A percentile compares a stretch with the other conserved stretches of the same genome.
Evolutionary conservation across 2,113 vertebrate genomes (phyloP).

Genomic region (Xyliphius kryptos): DNA sequence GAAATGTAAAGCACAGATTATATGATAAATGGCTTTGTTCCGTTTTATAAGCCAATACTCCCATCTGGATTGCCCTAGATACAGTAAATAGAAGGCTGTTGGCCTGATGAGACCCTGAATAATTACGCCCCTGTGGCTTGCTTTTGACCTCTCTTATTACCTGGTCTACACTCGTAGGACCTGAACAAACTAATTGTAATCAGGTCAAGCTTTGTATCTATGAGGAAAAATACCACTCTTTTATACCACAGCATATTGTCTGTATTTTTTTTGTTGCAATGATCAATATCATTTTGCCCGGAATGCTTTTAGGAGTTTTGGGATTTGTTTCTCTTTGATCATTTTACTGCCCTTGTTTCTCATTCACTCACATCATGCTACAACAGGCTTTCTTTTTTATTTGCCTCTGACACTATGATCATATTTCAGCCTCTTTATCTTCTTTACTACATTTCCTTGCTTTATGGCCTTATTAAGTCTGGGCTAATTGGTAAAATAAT

Average conservation of each 20-base stretch:
- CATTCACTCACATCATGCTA: slow-evolving; percentile 2
- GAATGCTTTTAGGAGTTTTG: slow-evolving; percentile 11
- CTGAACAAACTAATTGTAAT: background rate
- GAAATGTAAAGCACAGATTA: too few species aligned
- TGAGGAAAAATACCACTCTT: too few species aligned
- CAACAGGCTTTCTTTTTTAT: slow-evolving; percentile 1
- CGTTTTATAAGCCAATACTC: background rate
- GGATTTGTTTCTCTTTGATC: slow-evolving; percentile 7
- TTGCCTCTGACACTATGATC: background rate
- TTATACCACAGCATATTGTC: too few species aligned
- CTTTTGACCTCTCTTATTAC: slow-evolving; percentile 30
- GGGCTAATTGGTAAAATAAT: slow-evolving; percentile 37
- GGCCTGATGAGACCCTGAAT: slow-evolving; percentile 24
- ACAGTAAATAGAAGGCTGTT: slow-evolving; percentile 21
- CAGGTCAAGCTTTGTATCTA: too few species aligned
- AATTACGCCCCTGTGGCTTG: slow-evolving; percentile 36
- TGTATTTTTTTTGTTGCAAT: slow-evolving; percentile 19
- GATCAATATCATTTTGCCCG: slow-evolving; percentile 26
- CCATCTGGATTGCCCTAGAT: slow-evolving; percentile 27
- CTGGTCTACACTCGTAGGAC: slow-evolving; percentile 14
- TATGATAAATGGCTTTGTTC: too few species aligned
- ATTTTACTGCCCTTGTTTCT: too few species aligned
- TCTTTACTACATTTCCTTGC: background rate
- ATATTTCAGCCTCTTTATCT: background rate
- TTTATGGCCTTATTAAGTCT: slow-evolving; percentile 25